Conservation (phyloP, 2,888 invertebrate species). For the Pocota personata region DNA sequence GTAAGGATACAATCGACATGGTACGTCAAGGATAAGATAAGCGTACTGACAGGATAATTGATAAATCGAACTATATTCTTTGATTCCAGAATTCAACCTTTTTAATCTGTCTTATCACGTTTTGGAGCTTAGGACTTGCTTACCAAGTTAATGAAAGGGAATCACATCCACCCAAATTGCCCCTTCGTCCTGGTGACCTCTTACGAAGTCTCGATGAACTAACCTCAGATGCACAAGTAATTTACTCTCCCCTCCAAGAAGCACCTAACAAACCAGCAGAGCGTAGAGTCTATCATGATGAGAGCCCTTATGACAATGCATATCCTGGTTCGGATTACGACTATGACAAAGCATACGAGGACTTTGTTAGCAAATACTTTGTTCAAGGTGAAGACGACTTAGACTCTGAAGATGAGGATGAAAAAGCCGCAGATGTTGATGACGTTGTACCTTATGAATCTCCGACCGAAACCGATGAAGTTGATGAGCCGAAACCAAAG, state of each 20-base stretch:
- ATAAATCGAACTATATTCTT: not conserved
- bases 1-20: conserved; percentile 42
- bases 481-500: conserved; percentile 31
- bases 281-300: conserved; percentile 45
- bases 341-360: conserved; percentile 80
- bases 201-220: conserved; percentile 63
- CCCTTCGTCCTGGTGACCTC: conserved; percentile 67
- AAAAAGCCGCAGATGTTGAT: conserved; percentile 55
- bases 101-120: conserved; percentile 3
- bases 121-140: conserved; percentile 4
- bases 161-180: conserved; percentile 14
- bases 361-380: conserved; percentile 80
- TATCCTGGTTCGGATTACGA: conserved; percentile 75
- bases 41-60: no score
- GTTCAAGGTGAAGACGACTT: conserved; percentile 84
- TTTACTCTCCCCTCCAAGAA: conserved; percentile 35
- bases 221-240: conserved; percentile 51
- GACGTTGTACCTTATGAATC: conserved; percentile 48
- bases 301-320: conserved; percentile 54
- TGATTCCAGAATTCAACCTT: conserved; percentile 28
- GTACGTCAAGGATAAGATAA: conserved; percentile 6
- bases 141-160: conserved; percentile 60
- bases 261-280: conserved; percentile 22
- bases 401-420: conserved; percentile 39
- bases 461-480: conserved; percentile 19